phyloP scores from a whole-genome alignment of 2,888 invertebrate genomes.

The Ceriagrion tenellum region DNA sequence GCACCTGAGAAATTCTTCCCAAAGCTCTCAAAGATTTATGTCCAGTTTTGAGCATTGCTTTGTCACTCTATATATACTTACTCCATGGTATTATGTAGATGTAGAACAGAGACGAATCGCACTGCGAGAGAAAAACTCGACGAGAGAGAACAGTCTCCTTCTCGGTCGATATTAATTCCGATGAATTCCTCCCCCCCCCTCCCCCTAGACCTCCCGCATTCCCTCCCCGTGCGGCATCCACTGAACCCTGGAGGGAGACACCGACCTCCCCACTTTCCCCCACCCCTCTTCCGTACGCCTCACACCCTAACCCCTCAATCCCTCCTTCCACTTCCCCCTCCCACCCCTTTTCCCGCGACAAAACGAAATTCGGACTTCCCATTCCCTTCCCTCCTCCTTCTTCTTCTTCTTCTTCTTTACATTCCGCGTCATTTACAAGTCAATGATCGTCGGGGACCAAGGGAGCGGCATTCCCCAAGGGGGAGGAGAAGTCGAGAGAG shows the following conservation, averaged over 20 bases:
- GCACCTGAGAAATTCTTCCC: too few species aligned
- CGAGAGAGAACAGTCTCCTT: not conserved
- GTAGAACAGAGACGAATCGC: too few species aligned
- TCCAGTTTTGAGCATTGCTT: too few species aligned
- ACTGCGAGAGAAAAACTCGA: too few species aligned
- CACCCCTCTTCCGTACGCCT: not conserved
- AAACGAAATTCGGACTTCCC: slow-evolving; percentile 1
- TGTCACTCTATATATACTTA: too few species aligned
- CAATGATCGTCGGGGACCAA: slow-evolving; percentile 37
- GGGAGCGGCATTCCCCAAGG: not conserved
- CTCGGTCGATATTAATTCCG: slow-evolving; percentile 26
- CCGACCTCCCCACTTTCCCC: not conserved
- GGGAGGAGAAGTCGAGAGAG: not conserved
- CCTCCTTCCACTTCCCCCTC: not conserved
- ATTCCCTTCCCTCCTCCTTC: not conserved
- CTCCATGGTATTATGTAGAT: too few species aligned
- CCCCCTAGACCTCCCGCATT: not conserved
- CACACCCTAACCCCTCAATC: not conserved
- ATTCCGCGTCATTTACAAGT: slow-evolving; percentile 52
- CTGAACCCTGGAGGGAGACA: not conserved
- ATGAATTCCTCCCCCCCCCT: not conserved
- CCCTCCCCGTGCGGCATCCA: not conserved
- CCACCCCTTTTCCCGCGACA: not conserved
- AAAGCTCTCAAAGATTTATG: too few species aligned
- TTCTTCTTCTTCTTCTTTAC: not conserved